Conservation (phyloP, 2,113 vertebrate genomes). For the Oryzias curvinotus region DNA sequence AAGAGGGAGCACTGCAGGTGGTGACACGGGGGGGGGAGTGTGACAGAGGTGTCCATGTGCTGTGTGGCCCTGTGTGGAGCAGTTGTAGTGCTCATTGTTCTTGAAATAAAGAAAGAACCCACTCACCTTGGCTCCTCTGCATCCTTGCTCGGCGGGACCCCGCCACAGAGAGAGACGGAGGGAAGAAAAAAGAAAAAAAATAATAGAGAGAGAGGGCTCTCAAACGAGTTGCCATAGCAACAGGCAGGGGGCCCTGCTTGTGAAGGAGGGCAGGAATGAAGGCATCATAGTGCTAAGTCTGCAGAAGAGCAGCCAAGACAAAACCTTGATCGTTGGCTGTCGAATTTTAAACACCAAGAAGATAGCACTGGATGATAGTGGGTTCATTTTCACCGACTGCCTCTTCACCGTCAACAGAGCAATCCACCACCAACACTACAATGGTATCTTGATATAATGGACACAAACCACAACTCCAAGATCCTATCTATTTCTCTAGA, state of each 20-base stretch:
- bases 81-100: too few species aligned
- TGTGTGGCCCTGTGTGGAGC: too few species aligned
- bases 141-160: too few species aligned
- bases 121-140: too few species aligned
- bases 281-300: conserved; percentile 50
- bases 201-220: conserved; percentile 36
- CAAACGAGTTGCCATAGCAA: conserved; percentile 78
- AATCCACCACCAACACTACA: conserved; percentile 45
- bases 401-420: conserved; percentile 56
- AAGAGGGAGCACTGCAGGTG: too few species aligned
- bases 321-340: not conserved
- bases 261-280: conserved; percentile 43
- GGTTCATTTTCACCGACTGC: conserved; percentile 59
- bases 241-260: conserved; percentile 64
- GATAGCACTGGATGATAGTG: conserved; percentile 43
- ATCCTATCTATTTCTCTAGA: not conserved
- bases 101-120: too few species aligned
- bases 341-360: conserved; percentile 47
- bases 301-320: conserved; percentile 23
- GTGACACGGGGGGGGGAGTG: too few species aligned
- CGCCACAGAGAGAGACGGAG: conserved; percentile 19
- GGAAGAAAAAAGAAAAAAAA: conserved; percentile 4
- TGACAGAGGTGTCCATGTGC: too few species aligned
- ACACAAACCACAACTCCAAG: conserved; percentile 6
- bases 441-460: conserved; percentile 52